Evolutionary conservation across 2,797 vertebrate genomes (phyloP).

Genomic region (Merluccius polli): DNA sequence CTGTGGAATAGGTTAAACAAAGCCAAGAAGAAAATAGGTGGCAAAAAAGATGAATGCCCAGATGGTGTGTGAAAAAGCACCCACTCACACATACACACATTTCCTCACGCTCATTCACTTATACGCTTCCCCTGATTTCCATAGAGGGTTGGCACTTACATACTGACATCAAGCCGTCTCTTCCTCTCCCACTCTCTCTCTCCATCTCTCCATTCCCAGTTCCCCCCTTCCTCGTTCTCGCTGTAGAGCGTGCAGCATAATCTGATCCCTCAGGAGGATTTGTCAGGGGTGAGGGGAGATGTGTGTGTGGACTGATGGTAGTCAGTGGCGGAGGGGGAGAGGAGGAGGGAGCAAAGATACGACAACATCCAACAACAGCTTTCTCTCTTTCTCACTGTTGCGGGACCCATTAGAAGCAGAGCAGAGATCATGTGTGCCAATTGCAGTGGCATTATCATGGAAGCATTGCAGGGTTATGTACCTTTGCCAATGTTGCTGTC

Average conservation of each 20-base stretch:
- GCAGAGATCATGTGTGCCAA: conserved; percentile 50
- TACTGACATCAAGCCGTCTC: conserved; percentile 64
- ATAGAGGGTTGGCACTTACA: conserved; percentile 67
- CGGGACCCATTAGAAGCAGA: conserved; percentile 42
- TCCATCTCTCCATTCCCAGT: conserved; percentile 12
- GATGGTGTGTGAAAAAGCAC: conserved; percentile 37
- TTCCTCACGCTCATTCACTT: conserved; percentile 51
- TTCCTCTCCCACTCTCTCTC: conserved; percentile 31
- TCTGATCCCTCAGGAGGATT: conserved; percentile 68
- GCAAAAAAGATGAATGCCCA: conserved; percentile 39
- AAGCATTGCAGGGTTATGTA: conserved; percentile 31
- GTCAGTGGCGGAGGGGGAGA: conserved; percentile 28
- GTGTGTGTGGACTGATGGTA: conserved; percentile 22
- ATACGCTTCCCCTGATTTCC: conserved; percentile 57
- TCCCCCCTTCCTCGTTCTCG: conserved; percentile 25
- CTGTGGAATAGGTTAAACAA: conserved; percentile 25
- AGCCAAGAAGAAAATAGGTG: conserved; percentile 18
- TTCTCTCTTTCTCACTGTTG: conserved; percentile 45
- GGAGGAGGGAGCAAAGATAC: conserved; percentile 10
- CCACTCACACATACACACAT: conserved; percentile 12
- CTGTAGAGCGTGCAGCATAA: conserved; percentile 67
- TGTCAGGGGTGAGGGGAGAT: conserved; percentile 55
- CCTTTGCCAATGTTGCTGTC: conserved; percentile 34
- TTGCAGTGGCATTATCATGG: conserved; percentile 44
- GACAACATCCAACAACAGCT: conserved; percentile 39